Conservation (phyloP, 2,113 vertebrate genomes). For the Charadrius vociferus region DNA sequence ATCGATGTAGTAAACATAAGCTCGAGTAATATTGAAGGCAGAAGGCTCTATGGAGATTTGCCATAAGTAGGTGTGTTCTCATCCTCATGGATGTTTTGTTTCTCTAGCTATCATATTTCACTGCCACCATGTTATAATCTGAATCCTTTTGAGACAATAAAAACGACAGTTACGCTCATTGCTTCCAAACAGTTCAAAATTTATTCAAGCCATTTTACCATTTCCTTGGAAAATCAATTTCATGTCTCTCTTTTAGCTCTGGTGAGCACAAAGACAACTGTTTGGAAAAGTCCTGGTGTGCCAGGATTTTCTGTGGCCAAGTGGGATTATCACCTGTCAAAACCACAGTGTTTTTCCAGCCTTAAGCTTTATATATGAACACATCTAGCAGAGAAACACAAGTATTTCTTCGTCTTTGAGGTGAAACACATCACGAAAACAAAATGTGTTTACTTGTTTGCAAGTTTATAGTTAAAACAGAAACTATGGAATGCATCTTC, state of each 20-base stretch:
- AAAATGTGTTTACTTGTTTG: not conserved
- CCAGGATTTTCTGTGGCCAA: not conserved
- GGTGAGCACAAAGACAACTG: not conserved
- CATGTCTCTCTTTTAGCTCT: not conserved
- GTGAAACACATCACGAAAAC: not conserved
- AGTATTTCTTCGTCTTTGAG: not conserved
- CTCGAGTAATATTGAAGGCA: not conserved
- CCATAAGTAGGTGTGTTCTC: not conserved
- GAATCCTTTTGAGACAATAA: not conserved
- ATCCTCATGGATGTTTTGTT: not conserved
- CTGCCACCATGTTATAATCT: not conserved
- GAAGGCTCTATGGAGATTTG: not conserved
- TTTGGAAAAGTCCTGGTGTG: not conserved
- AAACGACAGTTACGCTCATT: not conserved
- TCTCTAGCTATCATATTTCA: not conserved
- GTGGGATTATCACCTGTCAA: not conserved
- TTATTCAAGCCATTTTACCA: slow-evolving; percentile 2
- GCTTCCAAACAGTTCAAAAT: not conserved
- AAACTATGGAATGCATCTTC: not conserved
- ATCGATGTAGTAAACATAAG: not conserved
- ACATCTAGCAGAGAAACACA: not conserved
- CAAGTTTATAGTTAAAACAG: not conserved
- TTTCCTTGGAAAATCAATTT: slow-evolving; percentile 27
- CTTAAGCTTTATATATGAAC: not conserved
- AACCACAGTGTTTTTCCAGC: not conserved